Evolutionary conservation across 2,888 invertebrate genomes (phyloP).

Genomic region (Leucophenga maculata): DNA sequence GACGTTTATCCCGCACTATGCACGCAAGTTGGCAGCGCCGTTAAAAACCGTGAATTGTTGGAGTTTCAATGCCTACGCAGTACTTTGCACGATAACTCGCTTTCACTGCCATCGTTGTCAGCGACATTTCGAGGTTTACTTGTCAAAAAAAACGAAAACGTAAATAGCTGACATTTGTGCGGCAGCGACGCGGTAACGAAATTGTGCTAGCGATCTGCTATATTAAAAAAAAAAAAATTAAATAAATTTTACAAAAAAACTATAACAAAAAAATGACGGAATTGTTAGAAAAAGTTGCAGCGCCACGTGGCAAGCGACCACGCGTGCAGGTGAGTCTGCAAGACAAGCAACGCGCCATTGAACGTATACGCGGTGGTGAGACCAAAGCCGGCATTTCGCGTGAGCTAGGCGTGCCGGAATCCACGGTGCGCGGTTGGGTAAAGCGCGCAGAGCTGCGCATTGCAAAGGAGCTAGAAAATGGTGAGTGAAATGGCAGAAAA

Average conservation of each 20-base stretch:
- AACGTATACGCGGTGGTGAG: conserved; percentile 54
- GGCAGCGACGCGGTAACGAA: conserved; percentile 11
- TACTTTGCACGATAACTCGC: neutral
- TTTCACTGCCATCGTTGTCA: too few species aligned
- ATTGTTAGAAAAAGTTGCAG: neutral
- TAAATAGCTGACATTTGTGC: neutral
- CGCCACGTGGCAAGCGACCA: conserved; percentile 53
- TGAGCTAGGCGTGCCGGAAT: conserved; percentile 57
- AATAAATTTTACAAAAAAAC: neutral
- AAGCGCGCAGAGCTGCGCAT: conserved; percentile 54
- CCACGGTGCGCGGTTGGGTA: conserved; percentile 57
- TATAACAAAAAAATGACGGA: neutral
- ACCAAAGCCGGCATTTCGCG: conserved; percentile 57
- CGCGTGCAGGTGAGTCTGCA: conserved; percentile 52
- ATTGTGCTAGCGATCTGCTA: neutral
- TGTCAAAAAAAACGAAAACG: conserved; percentile 15
- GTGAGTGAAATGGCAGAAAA: conserved; percentile 45
- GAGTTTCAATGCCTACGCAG: neutral
- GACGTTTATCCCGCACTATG: neutral
- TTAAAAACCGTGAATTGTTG: neutral
- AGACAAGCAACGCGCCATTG: conserved; percentile 53
- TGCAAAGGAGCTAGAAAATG: conserved; percentile 37
- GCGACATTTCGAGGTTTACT: neutral
- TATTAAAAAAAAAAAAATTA: neutral
- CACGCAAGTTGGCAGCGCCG: neutral